A percentile compares a stretch with the other conserved stretches of the same genome.
These are phyloP conservation scores for Tromatobia lineatoria DNA, from an alignment of 2,888 invertebrate species.

Conservation along the genomic window DNA sequence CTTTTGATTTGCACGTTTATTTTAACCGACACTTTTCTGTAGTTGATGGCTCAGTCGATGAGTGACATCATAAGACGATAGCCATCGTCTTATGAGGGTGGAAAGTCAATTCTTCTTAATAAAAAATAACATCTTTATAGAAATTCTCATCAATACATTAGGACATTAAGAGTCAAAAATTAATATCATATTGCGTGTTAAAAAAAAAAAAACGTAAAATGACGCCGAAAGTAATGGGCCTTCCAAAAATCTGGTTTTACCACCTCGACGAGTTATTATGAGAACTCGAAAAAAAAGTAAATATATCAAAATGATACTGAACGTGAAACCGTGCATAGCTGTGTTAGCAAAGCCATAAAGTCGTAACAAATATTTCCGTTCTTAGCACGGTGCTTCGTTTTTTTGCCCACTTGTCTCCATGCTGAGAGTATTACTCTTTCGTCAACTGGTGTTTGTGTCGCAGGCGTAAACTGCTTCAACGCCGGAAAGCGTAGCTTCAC, in stretches of 20 bases:
- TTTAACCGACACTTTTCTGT: not conserved
- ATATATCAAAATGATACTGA: not conserved
- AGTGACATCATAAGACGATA: no score
- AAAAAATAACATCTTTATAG: no score
- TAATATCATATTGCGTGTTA: no score
- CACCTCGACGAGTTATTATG: no score
- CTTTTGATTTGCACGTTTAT: not conserved
- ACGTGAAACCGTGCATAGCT: not conserved
- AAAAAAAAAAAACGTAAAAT: no score
- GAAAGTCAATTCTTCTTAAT: no score
- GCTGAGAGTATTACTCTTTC: conserved; percentile 1
- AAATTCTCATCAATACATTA: no score
- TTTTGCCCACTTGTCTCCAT: not conserved
- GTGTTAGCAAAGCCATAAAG: not conserved
- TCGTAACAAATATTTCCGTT: conserved; percentile 19
- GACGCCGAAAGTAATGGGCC: no score
- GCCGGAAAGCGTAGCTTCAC: conserved; percentile 36
- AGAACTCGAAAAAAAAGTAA: no score
- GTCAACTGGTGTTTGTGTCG: conserved; percentile 27
- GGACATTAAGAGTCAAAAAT: no score
- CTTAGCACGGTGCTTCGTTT: not conserved
- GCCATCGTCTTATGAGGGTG: no score
- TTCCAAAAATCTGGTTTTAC: no score
- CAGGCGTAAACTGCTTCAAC: conserved; percentile 50
- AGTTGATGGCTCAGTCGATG: not conserved